Base-by-base conservation (phyloP, 1,140 invertebrate species). In the Anastatus disparis region DNA sequence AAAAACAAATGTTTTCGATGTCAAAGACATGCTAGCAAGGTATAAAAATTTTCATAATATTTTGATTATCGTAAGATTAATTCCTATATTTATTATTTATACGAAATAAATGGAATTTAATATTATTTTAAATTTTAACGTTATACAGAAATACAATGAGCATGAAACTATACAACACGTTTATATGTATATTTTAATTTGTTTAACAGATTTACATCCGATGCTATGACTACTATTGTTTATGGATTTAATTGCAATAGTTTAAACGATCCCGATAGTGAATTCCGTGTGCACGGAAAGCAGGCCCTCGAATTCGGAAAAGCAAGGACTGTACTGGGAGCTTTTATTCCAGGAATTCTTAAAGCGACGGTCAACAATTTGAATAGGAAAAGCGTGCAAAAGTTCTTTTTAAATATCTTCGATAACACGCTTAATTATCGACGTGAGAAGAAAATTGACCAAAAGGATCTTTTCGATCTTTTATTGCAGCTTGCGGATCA, bases 181-280 rank as follows among this genome's bases (percentile, higher is more conserved):
- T 50, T 29, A n/a, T n/a, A n/a, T n/a, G n/a, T n/a, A n/a, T n/a
- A n/a, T n/a, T n/a, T n/a, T n/a, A n/a, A n/a, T n/a, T n/a, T 1
- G 22, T 22, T 40, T 15, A n/a, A 15, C 81, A 79, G 84, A 22
- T 90, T 85, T 68, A 87, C 87, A 2, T 88, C 88, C 68, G 90
- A 91, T 74, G 83, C 87, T 1, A 90, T 91, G 38, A 86, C 86
- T 10, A 83, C 82, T 13, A 86, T 87, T 63, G 87, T 85, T 31
- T 89, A 88, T 77, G 88, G 87, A 15, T 77, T 88, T n/a, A n/a
- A n/a, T n/a, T n/a, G n/a, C n/a, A n/a, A n/a, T n/a, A n/a, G n/a
- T n/a, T n/a, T n/a, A n/a, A 74, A 76, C 20, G 76, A 87, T 63
- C 66, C 70, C 15, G 38, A 79, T 7, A 70, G 65, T 29, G 74